phyloP scores from a whole-genome alignment of 2,797 vertebrate genomes.

The Smutsia gigantea region DNA sequence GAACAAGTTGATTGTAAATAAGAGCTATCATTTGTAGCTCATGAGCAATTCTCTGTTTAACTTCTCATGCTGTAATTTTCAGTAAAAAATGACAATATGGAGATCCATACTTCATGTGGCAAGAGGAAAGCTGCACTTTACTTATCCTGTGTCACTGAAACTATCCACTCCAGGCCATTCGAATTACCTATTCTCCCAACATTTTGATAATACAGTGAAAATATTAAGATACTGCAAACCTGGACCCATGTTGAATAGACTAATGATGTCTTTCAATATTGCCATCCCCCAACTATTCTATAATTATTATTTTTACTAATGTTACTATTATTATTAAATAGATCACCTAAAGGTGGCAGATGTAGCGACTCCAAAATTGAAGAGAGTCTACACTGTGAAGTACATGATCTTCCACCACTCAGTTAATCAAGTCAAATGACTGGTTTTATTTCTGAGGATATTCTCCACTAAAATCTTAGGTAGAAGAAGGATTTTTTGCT shows the following conservation, averaged over 20 bases:
- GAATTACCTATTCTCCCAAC: neutral
- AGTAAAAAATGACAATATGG: slow-evolving; percentile 21
- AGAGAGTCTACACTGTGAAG: neutral
- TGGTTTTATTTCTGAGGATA: neutral
- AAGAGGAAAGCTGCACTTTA: neutral
- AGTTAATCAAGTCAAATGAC: neutral
- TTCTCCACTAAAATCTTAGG: neutral
- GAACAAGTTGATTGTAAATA: slow-evolving; percentile 21
- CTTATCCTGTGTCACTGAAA: slow-evolving; percentile 30
- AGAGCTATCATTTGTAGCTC: slow-evolving; percentile 31
- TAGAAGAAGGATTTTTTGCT: neutral
- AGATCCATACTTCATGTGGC: neutral
- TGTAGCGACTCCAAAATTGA: neutral
- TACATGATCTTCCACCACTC: neutral
- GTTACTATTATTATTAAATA: neutral
- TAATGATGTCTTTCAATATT: neutral
- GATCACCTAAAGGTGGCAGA: neutral
- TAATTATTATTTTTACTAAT: neutral
- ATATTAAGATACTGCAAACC: neutral
- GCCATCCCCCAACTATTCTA: neutral
- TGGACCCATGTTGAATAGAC: neutral
- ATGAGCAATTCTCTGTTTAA: neutral
- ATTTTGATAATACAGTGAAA: slow-evolving; percentile 6
- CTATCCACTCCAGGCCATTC: neutral
- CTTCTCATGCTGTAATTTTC: slow-evolving; percentile 35